Evolutionary conservation across 2,888 invertebrate species (phyloP), one percentile per base, ranked within the genome.

Genomic region (Sturmia bella): DNA sequence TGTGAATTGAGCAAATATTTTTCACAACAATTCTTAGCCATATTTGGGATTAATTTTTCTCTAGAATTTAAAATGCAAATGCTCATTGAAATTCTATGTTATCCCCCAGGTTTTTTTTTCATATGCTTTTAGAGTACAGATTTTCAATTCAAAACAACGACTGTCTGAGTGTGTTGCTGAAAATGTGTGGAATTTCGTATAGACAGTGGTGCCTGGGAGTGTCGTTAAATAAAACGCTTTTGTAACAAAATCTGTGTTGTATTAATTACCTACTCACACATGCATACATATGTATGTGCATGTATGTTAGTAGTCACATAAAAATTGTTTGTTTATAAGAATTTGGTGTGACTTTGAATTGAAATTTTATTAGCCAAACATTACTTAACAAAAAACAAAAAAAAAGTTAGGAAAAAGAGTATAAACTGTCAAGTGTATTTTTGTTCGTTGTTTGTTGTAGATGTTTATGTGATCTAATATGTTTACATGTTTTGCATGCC

Each of bases 241-340:
- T 24, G 12, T 41, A 45, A 56, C 37, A 56, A 6, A 72, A 77
- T 54, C 54, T 70, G 63, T 77, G 77, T 61, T 73, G 63, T 73
- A 56, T 77, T 81, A 81, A 77, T 81, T 81, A 81, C 73, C 73
- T 66, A 56, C 13, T 27, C 48, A 63, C 17, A 37, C 37, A 37
- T 13, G 32, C 37, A 54, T 54, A 15, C 13, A 7, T 15, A 9
- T 9, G 17, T 21, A 37, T 15, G 27, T 32, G 11, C 24, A 24
- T 41, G 21, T 24, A n/a, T 24, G 5, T 59, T 59, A 19, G 21
- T 27, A n/a, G n/a, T 41, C n/a, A 77, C 41, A 66, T 61, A 27
- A 12, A 66, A 61, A 73, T 15, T 6, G 4, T 48, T 27, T 57
- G 9, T 21, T 45, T 39, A 21, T 50, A 3, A 15, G 37, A 15